A percentile compares a stretch with the other conserved stretches of the same genome.
phyloP scores from a whole-genome alignment of 2,797 vertebrate species.

The Pseudocheirus occidentalis region DNA sequence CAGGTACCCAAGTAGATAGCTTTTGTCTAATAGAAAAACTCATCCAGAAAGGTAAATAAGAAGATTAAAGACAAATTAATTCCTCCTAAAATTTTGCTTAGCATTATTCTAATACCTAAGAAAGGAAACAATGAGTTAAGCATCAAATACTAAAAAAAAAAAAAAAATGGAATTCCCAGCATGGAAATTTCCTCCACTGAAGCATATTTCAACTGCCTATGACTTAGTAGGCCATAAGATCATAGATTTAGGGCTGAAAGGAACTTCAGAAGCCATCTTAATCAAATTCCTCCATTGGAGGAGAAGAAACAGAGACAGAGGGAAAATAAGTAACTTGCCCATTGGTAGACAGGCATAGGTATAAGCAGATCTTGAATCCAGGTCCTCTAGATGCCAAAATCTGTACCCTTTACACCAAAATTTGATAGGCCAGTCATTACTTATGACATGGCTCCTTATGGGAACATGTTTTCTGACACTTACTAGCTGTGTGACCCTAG shows the following conservation, averaged over 20 bases:
- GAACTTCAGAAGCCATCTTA: not conserved
- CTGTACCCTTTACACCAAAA: not conserved
- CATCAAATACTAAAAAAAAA: not conserved
- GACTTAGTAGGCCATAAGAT: not conserved
- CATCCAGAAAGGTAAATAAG: not conserved
- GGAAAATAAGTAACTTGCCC: not conserved
- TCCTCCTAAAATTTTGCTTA: not conserved
- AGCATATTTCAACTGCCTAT: not conserved
- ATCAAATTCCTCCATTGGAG: not conserved
- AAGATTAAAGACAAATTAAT: not conserved
- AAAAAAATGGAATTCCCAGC: not conserved
- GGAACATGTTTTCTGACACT: not conserved
- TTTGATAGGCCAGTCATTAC: not conserved
- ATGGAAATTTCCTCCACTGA: not conserved
- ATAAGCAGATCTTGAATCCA: not conserved
- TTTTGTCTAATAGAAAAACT: not conserved
- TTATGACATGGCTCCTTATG: not conserved
- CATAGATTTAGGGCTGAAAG: not conserved
- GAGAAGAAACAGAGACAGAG: not conserved
- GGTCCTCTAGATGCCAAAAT: not conserved
- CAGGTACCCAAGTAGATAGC: not conserved
- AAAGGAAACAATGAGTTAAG: not conserved
- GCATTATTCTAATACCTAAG: not conserved
- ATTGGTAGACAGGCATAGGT: not conserved
- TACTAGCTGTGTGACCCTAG: not conserved